A percentile compares a stretch with the other conserved stretches of the same genome.
Conservation (phyloP, 2,888 invertebrate species). For the Ochropacha duplaris region DNA sequence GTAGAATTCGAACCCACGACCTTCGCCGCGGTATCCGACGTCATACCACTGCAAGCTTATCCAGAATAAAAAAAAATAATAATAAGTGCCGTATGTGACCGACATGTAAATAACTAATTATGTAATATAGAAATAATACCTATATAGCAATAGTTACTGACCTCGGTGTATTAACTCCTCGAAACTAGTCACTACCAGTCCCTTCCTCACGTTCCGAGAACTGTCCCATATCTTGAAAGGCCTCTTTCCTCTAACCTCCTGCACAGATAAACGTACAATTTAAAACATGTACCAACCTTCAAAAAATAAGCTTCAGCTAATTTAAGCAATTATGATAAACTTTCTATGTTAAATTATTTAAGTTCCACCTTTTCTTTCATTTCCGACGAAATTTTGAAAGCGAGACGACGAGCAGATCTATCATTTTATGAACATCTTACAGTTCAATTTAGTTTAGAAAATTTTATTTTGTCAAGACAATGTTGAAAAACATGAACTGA, state of each 20-base stretch:
- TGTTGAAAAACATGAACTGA: not conserved
- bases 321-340: not conserved
- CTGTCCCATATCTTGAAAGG: slow-evolving; percentile 99
- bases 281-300: not conserved
- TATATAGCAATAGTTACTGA: slow-evolving; percentile 55
- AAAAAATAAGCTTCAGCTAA: not conserved
- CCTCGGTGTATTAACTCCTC: slow-evolving; percentile 93
- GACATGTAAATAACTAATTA: too few relatives aligned
- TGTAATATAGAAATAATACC: too few relatives aligned
- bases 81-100: too few relatives aligned
- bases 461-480: not conserved
- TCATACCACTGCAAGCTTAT: too few relatives aligned
- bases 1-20: too few relatives aligned
- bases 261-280: slow-evolving; percentile 54
- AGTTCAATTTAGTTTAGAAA: not conserved
- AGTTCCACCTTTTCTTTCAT: not conserved
- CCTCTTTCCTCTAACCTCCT: slow-evolving; percentile 97
- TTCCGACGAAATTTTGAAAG: not conserved
- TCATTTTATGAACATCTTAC: not conserved
- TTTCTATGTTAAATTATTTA: not conserved
- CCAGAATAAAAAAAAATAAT: too few relatives aligned
- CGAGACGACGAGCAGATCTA: not conserved
- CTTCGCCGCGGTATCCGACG: too few relatives aligned
- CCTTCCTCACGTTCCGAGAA: slow-evolving; percentile 96
- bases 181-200: slow-evolving; percentile 95